These are phyloP conservation scores for Myzus persicae DNA, from an alignment of 1,140 invertebrate species.

Conservation along the genomic window DNA sequence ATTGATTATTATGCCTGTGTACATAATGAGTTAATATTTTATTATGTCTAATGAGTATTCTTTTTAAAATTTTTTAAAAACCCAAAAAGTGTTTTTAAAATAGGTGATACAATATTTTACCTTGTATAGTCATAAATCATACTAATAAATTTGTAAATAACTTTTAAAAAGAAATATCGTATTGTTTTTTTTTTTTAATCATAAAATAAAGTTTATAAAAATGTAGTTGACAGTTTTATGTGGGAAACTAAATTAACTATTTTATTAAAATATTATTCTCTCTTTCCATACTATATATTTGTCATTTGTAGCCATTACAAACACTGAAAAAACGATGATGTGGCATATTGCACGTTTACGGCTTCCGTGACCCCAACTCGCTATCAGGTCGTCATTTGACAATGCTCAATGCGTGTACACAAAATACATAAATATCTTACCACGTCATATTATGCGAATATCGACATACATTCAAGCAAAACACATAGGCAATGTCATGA, in stretches of 20 bases:
- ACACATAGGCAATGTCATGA: background rate
- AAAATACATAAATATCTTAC: background rate
- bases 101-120: background rate
- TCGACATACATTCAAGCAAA: background rate
- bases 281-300: background rate
- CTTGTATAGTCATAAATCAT: background rate
- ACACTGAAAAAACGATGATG: conserved; percentile 19
- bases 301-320: background rate
- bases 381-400: conserved; percentile 20
- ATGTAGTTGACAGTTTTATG: conserved; percentile 18
- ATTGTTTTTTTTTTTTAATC: background rate
- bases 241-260: background rate
- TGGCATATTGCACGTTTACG: conserved; percentile 15
- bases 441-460: background rate
- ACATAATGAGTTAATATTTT: background rate
- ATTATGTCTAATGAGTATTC: background rate
- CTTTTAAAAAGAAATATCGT: background rate
- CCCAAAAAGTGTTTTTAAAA: background rate
- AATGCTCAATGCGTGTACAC: background rate
- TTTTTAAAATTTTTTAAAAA: background rate
- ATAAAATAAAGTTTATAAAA: background rate
- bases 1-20: background rate
- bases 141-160: background rate
- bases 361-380: conserved; percentile 47
- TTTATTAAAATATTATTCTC: conserved; percentile 34